Conservation (phyloP, 2,888 invertebrate genomes). For the Andrena bucephala region DNA sequence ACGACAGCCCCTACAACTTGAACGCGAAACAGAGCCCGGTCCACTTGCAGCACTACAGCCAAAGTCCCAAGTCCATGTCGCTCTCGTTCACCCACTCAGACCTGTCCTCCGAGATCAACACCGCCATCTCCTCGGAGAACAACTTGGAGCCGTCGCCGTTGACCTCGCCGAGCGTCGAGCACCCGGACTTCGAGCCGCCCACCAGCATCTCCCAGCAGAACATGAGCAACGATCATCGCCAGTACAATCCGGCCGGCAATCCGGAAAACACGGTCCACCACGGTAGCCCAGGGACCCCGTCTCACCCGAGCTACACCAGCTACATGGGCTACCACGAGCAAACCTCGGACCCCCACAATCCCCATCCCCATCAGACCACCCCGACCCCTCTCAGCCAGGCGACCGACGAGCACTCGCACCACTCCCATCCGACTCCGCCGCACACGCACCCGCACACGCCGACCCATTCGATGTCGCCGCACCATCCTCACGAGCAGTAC, state of each 20-base stretch:
- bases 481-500: conserved; percentile 83
- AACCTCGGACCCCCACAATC: conserved; percentile 76
- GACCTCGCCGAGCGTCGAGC: conserved; percentile 89
- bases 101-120: conserved; percentile 91
- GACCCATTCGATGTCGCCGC: conserved; percentile 83
- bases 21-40: conserved; percentile 84
- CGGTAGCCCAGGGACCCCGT: conserved; percentile 81
- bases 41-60: conserved; percentile 84
- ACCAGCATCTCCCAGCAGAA: conserved; percentile 86
- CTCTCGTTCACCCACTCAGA: conserved; percentile 90
- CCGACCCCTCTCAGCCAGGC: conserved; percentile 81
- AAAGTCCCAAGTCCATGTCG: conserved; percentile 84
- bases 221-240: conserved; percentile 85
- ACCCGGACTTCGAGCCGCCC: conserved; percentile 92
- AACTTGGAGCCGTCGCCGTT: conserved; percentile 88
- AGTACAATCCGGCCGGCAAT: conserved; percentile 85
- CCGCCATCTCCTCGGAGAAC: conserved; percentile 90
- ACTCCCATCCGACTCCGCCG: conserved; percentile 83
- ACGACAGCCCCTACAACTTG: conserved; percentile 82
- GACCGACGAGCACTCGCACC: conserved; percentile 81
- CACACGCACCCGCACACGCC: conserved; percentile 82
- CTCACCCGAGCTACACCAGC: conserved; percentile 79
- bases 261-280: conserved; percentile 77
- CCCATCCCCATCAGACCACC: conserved; percentile 80
- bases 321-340: conserved; percentile 83